These are phyloP conservation scores for Cephalophus harveyi DNA, from an alignment of 2,113 vertebrate genomes.

Conservation along the genomic window DNA sequence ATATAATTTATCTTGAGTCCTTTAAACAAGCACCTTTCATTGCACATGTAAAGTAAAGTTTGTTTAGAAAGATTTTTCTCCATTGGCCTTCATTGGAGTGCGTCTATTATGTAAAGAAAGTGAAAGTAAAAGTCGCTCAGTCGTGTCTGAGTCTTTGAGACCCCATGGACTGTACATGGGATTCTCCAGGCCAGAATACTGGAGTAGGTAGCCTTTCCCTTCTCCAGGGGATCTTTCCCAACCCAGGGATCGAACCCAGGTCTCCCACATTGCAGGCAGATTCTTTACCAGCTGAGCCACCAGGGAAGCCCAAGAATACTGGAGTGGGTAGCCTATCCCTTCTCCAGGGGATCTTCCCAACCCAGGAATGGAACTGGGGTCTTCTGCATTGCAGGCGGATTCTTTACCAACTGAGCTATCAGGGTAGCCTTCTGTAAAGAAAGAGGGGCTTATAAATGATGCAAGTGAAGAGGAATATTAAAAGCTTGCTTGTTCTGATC, in stretches of 20 bases:
- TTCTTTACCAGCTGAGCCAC: background rate
- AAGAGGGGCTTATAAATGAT: background rate
- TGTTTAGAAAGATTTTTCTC: background rate
- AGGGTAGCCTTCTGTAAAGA: background rate
- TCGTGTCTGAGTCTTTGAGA: background rate
- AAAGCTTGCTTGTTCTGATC: background rate
- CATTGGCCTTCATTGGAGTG: background rate
- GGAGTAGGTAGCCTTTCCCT: background rate
- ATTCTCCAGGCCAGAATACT: background rate
- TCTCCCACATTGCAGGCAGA: background rate
- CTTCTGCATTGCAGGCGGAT: background rate
- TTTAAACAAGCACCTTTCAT: conserved; percentile 9
- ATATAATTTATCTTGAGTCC: background rate
- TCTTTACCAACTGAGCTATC: background rate
- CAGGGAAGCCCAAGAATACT: background rate
- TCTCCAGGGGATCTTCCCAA: background rate
- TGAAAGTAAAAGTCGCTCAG: background rate
- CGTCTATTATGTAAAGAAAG: background rate
- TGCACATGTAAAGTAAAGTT: background rate
- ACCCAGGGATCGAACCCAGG: background rate
- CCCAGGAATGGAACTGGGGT: background rate
- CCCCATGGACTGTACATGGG: background rate
- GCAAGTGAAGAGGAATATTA: background rate
- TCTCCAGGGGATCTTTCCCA: background rate
- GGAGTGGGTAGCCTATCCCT: background rate